These are phyloP conservation scores for Scaptodrosophila latifasciaeformis DNA, from an alignment of 2,888 invertebrate genomes.

Conservation along the genomic window DNA sequence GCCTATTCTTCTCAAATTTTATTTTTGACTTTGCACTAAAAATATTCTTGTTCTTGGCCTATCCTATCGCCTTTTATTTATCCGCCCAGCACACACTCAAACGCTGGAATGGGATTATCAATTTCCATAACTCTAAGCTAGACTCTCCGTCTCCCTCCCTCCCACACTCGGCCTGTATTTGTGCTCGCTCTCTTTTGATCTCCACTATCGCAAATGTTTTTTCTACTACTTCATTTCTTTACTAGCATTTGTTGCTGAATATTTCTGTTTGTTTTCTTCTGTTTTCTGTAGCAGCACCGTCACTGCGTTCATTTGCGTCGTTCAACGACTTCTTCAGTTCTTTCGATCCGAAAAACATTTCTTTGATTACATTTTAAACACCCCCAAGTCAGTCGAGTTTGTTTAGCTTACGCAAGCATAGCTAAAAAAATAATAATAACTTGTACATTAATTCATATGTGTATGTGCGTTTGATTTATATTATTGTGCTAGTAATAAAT, in stretches of 20 bases:
- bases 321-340: constrained; percentile 50
- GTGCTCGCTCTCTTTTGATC: constrained; percentile 29
- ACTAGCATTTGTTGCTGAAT: background rate
- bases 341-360: background rate
- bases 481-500: constrained; percentile 18
- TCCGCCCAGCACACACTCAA: too few relatives aligned
- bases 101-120: too few relatives aligned
- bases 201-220: constrained; percentile 27
- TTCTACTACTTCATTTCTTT: background rate
- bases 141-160: too few relatives aligned
- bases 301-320: constrained; percentile 16
- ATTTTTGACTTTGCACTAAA: too few relatives aligned
- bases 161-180: too few relatives aligned
- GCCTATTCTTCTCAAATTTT: too few relatives aligned
- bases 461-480: constrained; percentile 20
- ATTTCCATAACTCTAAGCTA: too few relatives aligned
- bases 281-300: constrained; percentile 6
- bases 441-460: background rate
- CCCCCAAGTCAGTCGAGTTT: constrained; percentile 32
- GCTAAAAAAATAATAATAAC: background rate
- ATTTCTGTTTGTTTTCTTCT: constrained; percentile 10
- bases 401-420: background rate
- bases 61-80: too few relatives aligned
- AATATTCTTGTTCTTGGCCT: too few relatives aligned
- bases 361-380: too few relatives aligned